Conservation (phyloP, 1,140 invertebrate species). For the Pseudomyrmex dendroicus region DNA sequence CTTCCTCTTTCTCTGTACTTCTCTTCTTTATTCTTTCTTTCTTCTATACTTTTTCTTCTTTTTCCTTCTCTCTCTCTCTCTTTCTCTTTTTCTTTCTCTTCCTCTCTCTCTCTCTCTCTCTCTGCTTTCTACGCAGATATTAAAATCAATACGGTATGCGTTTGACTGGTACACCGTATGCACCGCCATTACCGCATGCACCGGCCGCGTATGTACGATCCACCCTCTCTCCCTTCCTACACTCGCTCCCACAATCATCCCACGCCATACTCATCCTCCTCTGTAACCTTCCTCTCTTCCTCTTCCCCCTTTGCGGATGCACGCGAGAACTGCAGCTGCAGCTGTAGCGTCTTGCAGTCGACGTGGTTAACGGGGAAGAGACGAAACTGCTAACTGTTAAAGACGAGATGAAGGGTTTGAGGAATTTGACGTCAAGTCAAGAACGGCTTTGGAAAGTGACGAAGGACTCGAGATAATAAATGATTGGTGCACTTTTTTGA, state of each 20-base stretch:
- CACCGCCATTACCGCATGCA: constrained; percentile 72
- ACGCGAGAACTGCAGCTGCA: constrained; percentile 67
- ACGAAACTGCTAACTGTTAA: constrained; percentile 34
- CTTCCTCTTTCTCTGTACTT: constrained; percentile 22
- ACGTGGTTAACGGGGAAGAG: constrained; percentile 41
- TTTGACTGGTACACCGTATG: constrained; percentile 77
- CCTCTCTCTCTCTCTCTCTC: constrained; percentile 30
- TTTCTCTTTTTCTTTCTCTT: not conserved
- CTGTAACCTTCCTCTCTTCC: constrained; percentile 28
- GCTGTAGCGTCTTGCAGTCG: constrained; percentile 57
- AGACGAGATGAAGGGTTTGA: constrained; percentile 28
- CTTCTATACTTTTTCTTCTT: constrained; percentile 3
- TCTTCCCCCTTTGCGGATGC: constrained; percentile 49
- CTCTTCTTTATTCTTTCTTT: constrained; percentile 27
- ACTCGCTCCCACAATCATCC: constrained; percentile 17
- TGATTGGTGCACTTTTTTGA: not conserved
- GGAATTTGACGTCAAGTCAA: constrained; percentile 40
- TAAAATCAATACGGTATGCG: constrained; percentile 81
- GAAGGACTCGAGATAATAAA: constrained; percentile 24
- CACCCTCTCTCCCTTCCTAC: constrained; percentile 17
- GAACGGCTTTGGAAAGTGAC: constrained; percentile 38
- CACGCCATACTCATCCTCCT: constrained; percentile 34
- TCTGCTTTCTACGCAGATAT: constrained; percentile 70
- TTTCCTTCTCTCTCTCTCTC: not conserved
- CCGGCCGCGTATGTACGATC: constrained; percentile 43